Conservation (phyloP, 2,113 vertebrate species). For the Naja naja region DNA sequence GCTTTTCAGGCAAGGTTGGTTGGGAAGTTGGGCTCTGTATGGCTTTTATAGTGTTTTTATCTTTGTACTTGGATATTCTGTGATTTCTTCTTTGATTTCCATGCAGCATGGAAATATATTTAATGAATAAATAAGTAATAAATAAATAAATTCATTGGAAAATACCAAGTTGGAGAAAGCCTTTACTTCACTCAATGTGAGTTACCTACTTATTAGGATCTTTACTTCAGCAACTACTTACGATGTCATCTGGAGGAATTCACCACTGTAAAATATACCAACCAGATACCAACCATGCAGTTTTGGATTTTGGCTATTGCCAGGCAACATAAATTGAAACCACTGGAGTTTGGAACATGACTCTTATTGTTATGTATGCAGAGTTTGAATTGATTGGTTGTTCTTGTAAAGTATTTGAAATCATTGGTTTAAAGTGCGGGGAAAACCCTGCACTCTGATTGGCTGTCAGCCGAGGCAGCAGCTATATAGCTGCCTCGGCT, state of each 20-base stretch:
- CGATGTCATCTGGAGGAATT: background rate
- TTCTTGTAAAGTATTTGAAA: no score
- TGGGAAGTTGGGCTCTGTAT: background rate
- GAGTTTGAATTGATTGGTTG: no score
- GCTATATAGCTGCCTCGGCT: no score
- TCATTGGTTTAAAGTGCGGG: no score
- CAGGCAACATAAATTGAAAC: background rate
- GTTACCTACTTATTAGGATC: background rate
- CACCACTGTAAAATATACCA: background rate
- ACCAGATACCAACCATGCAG: background rate
- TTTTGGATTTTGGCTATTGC: background rate
- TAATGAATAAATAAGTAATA: background rate
- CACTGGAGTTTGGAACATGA: background rate
- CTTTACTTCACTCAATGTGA: background rate
- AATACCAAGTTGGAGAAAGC: background rate
- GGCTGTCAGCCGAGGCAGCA: no score
- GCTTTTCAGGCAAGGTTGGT: background rate
- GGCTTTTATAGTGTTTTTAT: background rate
- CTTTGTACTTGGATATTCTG: background rate
- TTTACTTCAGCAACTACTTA: background rate
- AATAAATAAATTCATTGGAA: background rate
- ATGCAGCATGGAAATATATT: background rate
- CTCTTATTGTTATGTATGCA: no score
- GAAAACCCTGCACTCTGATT: no score
- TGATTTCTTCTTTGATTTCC: no score